These are phyloP conservation scores for Eupelmus urozonus DNA, from an alignment of 2,888 invertebrate species.

Conservation along the genomic window DNA sequence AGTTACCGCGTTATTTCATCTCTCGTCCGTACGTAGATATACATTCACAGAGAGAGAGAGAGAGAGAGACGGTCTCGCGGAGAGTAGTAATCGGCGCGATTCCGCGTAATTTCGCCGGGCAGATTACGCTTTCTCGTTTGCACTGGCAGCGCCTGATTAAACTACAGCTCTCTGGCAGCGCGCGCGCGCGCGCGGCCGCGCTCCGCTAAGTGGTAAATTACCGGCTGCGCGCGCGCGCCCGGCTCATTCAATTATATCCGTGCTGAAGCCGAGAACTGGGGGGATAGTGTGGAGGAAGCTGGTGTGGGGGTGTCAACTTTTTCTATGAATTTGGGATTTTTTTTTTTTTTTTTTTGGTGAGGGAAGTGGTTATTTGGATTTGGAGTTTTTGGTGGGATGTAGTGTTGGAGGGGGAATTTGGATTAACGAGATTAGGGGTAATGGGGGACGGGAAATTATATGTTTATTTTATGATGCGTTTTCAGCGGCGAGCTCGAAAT, in stretches of 20 bases:
- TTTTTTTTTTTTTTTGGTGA: no score
- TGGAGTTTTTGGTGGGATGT: no score
- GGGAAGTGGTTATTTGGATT: no score
- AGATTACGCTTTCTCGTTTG: constrained; percentile 61
- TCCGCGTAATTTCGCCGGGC: constrained; percentile 53
- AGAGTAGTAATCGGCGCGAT: constrained; percentile 48
- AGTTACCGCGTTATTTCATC: constrained; percentile 49
- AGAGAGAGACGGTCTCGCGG: no score
- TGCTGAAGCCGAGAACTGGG: no score
- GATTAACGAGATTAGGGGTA: no score
- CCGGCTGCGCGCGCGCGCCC: constrained; percentile 28
- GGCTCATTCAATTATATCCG: constrained; percentile 54
- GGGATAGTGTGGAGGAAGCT: no score
- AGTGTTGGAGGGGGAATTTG: no score
- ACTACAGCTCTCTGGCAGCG: constrained; percentile 53
- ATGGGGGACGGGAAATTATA: no score
- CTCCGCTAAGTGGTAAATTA: constrained; percentile 57
- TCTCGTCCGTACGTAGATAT: background rate
- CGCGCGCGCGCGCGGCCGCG: background rate
- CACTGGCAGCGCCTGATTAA: constrained; percentile 58
- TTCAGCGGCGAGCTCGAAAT: background rate
- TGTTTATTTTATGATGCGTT: constrained; percentile 5
- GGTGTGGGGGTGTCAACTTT: no score
- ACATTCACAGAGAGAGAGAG: no score
- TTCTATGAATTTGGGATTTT: no score